Base-by-base conservation (phyloP, 2,888 invertebrate genomes). In the Agrilus cyanescens region DNA sequence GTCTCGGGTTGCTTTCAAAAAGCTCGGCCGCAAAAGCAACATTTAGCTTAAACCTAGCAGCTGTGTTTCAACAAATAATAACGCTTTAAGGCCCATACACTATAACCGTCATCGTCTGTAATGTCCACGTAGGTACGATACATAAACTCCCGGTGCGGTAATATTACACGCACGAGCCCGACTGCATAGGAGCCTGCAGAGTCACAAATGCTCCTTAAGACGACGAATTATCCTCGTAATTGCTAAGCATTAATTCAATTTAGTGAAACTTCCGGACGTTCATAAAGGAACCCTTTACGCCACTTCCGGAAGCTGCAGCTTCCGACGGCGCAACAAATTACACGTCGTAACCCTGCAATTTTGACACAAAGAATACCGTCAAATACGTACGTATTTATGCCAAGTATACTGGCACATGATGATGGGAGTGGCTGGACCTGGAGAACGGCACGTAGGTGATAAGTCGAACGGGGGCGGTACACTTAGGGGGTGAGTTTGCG, bases 231-330 rank as follows among this genome's bases (percentile, higher is more conserved):
- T 48, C 54, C 55, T 42, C 58, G 63, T 67, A 67, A 67, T 67
- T 66, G 67, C 65, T 66, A 63, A 63, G 67, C 66, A 66, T 66
- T 66, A 66, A 67, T 66, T 66, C 66, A 64, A 65, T 67, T 67
- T 61, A 54, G 56, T 56, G 58, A 59, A 61, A 60, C 61, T 66
- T 66, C 66, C 66, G 65, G 63, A 54, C 40, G 47, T 47, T 10
- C 46, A 60, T 58, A 61, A 63, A 56, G 49, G 55, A 58, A 62
- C 61, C 62, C 64, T 59, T 61, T 60, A 55, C 49, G 55, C 50
- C 50, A 51, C 53, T 53, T 56, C 60, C 62, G 62, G 63, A 60
- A 59, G 59, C 61, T 57, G 60, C 45, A 52, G 25, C 25, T 10
- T 54, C 64, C 60, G 57, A 58, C 58, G 48, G 63, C 53, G 62